phyloP scores from a whole-genome alignment of 1,140 invertebrate genomes.

The Formica selysi region DNA sequence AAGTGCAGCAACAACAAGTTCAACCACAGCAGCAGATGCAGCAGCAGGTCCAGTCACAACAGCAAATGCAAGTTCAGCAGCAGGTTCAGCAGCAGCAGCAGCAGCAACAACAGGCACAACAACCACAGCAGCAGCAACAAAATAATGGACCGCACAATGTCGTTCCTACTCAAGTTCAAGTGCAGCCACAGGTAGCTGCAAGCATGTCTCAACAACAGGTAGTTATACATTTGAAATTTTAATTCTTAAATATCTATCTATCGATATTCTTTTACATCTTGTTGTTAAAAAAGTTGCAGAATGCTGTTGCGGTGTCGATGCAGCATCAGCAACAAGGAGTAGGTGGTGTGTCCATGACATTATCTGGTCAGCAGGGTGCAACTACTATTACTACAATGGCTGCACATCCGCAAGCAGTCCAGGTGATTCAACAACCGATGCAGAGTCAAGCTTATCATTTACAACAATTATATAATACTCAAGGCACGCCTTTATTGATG shows the following conservation, averaged over 20 bases:
- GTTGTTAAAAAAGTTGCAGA: slow-evolving; percentile 76
- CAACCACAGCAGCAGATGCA: slow-evolving; percentile 83
- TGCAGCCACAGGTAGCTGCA: slow-evolving; percentile 86
- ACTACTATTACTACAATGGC: slow-evolving; percentile 85
- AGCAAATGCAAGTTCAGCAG: slow-evolving; percentile 82
- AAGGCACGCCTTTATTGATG: slow-evolving; percentile 91
- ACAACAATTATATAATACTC: slow-evolving; percentile 93
- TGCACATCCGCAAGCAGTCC: slow-evolving; percentile 87
- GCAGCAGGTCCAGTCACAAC: slow-evolving; percentile 86
- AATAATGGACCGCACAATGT: slow-evolving; percentile 83
- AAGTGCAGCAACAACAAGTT: slow-evolving; percentile 82
- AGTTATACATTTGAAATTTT: slow-evolving; percentile 42
- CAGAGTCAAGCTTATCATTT: slow-evolving; percentile 91
- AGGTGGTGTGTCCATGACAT: slow-evolving; percentile 84
- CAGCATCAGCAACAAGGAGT: slow-evolving; percentile 88
- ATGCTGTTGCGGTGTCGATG: slow-evolving; percentile 84
- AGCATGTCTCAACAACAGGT: slow-evolving; percentile 88
- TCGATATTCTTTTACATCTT: slow-evolving; percentile 11
- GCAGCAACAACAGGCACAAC: slow-evolving; percentile 83
- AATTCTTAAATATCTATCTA: not conserved
- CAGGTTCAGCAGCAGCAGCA: slow-evolving; percentile 85
- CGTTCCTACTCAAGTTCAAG: slow-evolving; percentile 85
- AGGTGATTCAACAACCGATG: slow-evolving; percentile 94
- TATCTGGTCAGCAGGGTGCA: slow-evolving; percentile 83
- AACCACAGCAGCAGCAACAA: slow-evolving; percentile 80